These are phyloP conservation scores for Drosophila meridionalis DNA, from an alignment of 2,888 invertebrate genomes.

Conservation along the genomic window DNA sequence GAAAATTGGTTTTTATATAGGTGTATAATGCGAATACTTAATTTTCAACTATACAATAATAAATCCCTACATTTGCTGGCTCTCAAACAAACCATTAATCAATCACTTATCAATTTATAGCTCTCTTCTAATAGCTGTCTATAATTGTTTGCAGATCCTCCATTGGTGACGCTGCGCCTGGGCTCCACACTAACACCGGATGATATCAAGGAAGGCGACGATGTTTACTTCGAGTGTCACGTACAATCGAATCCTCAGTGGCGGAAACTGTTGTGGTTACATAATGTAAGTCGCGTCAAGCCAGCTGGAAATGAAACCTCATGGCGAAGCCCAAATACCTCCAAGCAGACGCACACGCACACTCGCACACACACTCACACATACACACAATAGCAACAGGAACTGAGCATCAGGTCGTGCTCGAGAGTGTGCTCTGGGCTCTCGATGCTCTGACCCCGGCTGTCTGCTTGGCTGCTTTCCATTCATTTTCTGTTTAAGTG, in stretches of 20 bases:
- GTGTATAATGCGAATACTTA: neutral
- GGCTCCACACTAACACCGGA: slow-evolving; percentile 94
- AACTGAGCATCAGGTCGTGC: slow-evolving; percentile 36
- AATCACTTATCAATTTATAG: slow-evolving; percentile 5
- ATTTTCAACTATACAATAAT: too few species aligned
- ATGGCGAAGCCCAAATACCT: slow-evolving; percentile 9
- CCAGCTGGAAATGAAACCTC: slow-evolving; percentile 42
- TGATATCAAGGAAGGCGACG: slow-evolving; percentile 96
- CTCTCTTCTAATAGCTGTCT: neutral
- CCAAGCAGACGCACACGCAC: slow-evolving; percentile 11
- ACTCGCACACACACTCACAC: slow-evolving; percentile 12
- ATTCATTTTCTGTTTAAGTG: slow-evolving; percentile 74
- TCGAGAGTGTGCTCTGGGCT: neutral
- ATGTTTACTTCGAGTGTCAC: slow-evolving; percentile 97
- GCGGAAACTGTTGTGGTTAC: slow-evolving; percentile 93
- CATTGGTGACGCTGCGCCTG: slow-evolving; percentile 91
- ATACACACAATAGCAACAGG: slow-evolving; percentile 21
- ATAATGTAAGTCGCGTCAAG: slow-evolving; percentile 90
- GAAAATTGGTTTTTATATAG: too few species aligned
- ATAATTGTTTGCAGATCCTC: slow-evolving; percentile 89
- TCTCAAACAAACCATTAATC: neutral
- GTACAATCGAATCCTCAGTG: slow-evolving; percentile 94
- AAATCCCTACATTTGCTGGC: too few species aligned
- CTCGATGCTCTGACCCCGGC: slow-evolving; percentile 32
- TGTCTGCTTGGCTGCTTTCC: slow-evolving; percentile 62